A percentile compares a stretch with the other conserved stretches of the same genome.
These are phyloP conservation scores for Drosophila grimshawi DNA, from an alignment of 1,140 invertebrate genomes.

Conservation along the genomic window DNA sequence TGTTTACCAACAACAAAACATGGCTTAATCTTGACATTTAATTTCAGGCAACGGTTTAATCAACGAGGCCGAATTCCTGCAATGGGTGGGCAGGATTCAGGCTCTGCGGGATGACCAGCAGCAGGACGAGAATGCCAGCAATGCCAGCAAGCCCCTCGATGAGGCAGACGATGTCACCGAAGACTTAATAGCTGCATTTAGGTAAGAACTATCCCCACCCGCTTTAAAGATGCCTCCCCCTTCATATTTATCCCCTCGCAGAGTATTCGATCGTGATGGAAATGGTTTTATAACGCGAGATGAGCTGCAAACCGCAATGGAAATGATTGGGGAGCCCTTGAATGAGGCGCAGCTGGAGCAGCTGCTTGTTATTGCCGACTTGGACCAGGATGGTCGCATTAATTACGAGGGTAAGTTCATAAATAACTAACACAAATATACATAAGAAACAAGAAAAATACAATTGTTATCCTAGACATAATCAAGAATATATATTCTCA, in stretches of 20 bases:
- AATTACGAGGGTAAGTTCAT: constrained; percentile 90
- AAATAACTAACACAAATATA: constrained; percentile 13
- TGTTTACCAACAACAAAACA: no score
- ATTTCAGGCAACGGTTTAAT: constrained; percentile 88
- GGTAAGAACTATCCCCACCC: constrained; percentile 74
- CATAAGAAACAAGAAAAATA: background rate
- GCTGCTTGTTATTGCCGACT: constrained; percentile 89
- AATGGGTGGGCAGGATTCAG: constrained; percentile 89
- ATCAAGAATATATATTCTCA: no score
- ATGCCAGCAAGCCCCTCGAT: constrained; percentile 68
- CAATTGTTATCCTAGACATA: no score
- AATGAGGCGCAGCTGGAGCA: constrained; percentile 90
- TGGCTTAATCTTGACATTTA: constrained; percentile 18
- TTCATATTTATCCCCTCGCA: constrained; percentile 58
- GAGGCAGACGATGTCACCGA: constrained; percentile 88
- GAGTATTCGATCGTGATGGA: constrained; percentile 91
- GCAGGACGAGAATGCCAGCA: constrained; percentile 84
- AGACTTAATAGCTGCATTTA: constrained; percentile 91
- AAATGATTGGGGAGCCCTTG: constrained; percentile 91
- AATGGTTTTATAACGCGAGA: constrained; percentile 92
- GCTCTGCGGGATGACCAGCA: constrained; percentile 86
- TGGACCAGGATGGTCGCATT: constrained; percentile 90
- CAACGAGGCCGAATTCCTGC: constrained; percentile 90
- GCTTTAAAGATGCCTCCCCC: background rate
- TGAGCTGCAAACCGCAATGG: constrained; percentile 90